phyloP scores from a whole-genome alignment of 1,140 invertebrate genomes.

The Atta cephalotes region DNA sequence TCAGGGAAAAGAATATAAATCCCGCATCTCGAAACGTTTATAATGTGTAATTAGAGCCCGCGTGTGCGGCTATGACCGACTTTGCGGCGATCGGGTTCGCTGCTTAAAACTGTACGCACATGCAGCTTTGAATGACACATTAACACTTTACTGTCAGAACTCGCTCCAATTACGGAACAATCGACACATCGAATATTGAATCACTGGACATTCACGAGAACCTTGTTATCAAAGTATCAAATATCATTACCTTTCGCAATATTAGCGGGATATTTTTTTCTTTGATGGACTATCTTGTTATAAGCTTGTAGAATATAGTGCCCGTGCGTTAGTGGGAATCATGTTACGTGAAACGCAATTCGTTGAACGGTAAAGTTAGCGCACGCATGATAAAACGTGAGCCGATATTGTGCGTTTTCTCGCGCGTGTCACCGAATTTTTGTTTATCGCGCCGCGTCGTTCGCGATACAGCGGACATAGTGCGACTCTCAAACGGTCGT shows the following conservation, averaged over 20 bases:
- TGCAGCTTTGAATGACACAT: background rate
- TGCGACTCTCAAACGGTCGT: conserved; percentile 48
- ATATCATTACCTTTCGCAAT: conserved; percentile 26
- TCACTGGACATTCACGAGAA: conserved; percentile 11
- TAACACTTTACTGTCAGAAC: conserved; percentile 16
- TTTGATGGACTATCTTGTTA: background rate
- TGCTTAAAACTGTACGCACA: conserved; percentile 37
- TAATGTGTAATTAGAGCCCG: conserved; percentile 43
- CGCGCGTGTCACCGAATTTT: conserved; percentile 41
- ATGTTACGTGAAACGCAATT: conserved; percentile 20
- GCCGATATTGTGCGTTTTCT: conserved; percentile 14
- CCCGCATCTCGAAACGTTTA: conserved; percentile 22
- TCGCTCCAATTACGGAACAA: conserved; percentile 29
- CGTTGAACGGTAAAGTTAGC: conserved; percentile 22
- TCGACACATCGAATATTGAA: conserved; percentile 25
- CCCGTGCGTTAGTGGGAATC: background rate
- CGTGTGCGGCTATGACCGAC: conserved; percentile 1
- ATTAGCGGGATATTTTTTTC: conserved; percentile 3
- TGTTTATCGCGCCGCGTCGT: conserved; percentile 49
- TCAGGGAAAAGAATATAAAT: conserved; percentile 54
- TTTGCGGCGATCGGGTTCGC: background rate
- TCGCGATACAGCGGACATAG: conserved; percentile 21
- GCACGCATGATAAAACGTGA: conserved; percentile 23
- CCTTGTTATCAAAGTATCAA: conserved; percentile 1
- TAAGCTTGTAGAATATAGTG: background rate